Conservation (phyloP, 2,888 invertebrate species). For the Leptarthrus brevirostris region DNA sequence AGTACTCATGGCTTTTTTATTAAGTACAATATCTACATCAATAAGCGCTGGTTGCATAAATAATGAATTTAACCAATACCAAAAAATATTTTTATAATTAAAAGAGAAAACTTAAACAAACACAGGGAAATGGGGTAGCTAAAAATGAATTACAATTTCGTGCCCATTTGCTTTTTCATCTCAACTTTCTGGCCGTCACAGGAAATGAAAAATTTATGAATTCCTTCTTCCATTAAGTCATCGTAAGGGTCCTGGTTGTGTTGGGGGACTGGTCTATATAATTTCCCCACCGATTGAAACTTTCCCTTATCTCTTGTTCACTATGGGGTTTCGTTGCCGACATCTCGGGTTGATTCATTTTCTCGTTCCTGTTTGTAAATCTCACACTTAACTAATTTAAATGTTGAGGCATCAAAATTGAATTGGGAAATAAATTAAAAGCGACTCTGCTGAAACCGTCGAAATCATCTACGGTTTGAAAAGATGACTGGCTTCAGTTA, state of each 20-base stretch:
- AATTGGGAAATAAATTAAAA: slow-evolving; percentile 44
- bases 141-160: slow-evolving; percentile 51
- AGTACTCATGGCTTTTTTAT: too few species aligned
- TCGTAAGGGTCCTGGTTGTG: slow-evolving; percentile 13
- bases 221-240: slow-evolving; percentile 51
- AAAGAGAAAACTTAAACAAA: slow-evolving; percentile 47
- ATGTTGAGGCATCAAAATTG: slow-evolving; percentile 47
- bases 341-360: slow-evolving; percentile 39
- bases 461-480: slow-evolving; percentile 35
- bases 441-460: slow-evolving; percentile 5
- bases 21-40: too few species aligned
- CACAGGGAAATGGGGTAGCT: slow-evolving; percentile 28
- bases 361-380: slow-evolving; percentile 14
- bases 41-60: too few species aligned
- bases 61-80: too few species aligned
- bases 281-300: slow-evolving; percentile 35
- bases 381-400: slow-evolving; percentile 40
- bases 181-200: slow-evolving; percentile 50
- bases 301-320: slow-evolving; percentile 48
- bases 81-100: too few species aligned
- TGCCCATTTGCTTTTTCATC: slow-evolving; percentile 37
- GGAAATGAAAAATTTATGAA: slow-evolving; percentile 54
- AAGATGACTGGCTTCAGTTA: not conserved
- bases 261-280: not conserved
- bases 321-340: slow-evolving; percentile 32